Evolutionary conservation across 2,797 vertebrate species (phyloP), one percentile per base, ranked within the genome.

Genomic region (Pseudocheirus occidentalis): DNA sequence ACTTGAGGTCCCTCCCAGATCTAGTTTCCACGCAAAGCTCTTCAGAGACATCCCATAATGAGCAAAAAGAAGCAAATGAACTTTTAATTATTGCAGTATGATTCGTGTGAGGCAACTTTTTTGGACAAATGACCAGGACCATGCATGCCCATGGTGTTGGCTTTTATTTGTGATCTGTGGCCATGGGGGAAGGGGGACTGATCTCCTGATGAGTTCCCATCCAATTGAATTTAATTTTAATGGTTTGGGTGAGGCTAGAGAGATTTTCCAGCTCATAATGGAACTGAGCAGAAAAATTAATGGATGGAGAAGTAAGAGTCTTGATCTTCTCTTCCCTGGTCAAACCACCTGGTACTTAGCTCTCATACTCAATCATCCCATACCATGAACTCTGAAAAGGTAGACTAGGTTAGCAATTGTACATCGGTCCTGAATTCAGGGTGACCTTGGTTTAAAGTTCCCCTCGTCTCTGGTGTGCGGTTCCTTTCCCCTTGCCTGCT

Each of bases 181-280:
- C n/a, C n/a, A 40, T 21, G 6, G n/a, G 1, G n/a, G 66, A 3
- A 40, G 18, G 3, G 66, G 66, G 7, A 81, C 16, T 40, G n/a
- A 81, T 81, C 7, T 34, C 34, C 14, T 18, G n/a, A n/a, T 5
- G 18, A 40, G 12, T 40, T 21, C n/a, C 9, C 66, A 58, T 28
- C 14, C 18, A 57, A 56, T 0, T 13, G 57, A 92, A 53, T 5
- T 40, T 91, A 12, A 5, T 91, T 28, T 95, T 94, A 50, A 62
- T 94, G 50, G 54, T 73, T 81, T 91, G 92, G 29, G 34, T 90
- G 31, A 90, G 91, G 94, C n/a, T 93, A 13, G 62, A 94, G 91
- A 91, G 55, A 62, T 66, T 50, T 93, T 95, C 53, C 90, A 16
- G 58, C 90, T 40, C 57, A 94, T 1, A 57, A 29, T 14, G 91